Conservation (phyloP, 2,113 vertebrate species). For the Cavia aperea region DNA sequence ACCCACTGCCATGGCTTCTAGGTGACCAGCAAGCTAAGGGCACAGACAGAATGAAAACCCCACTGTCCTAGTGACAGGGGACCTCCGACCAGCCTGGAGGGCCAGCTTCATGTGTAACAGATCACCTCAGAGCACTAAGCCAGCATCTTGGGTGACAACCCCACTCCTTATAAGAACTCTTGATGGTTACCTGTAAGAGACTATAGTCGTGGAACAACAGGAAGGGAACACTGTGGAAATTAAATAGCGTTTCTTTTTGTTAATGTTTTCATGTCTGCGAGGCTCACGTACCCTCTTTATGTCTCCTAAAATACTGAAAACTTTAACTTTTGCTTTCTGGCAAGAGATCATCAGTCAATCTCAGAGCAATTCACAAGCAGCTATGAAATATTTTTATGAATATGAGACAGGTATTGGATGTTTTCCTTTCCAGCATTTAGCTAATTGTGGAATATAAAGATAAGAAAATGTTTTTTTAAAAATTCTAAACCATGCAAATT, state of each 20-base stretch:
- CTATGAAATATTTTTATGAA: not conserved
- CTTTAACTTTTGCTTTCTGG: not conserved
- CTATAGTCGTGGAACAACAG: not conserved
- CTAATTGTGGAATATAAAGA: not conserved
- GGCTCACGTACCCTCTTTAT: no score
- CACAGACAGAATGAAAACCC: not conserved
- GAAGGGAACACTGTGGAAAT: not conserved
- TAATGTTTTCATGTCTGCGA: not conserved
- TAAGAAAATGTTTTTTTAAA: not conserved
- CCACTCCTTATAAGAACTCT: rapidly evolving
- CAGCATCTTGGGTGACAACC: rapidly evolving
- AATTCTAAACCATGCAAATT: not conserved
- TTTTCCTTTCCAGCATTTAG: not conserved
- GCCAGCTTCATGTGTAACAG: rapidly evolving
- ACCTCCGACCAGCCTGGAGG: not conserved
- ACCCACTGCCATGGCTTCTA: rapidly evolving
- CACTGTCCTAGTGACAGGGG: no score
- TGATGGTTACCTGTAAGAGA: no score
- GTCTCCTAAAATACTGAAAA: not conserved
- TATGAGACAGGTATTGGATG: not conserved
- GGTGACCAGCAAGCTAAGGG: rapidly evolving
- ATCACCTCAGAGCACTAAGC: rapidly evolving
- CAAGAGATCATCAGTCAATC: no score
- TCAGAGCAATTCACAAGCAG: not conserved
- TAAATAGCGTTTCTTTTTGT: not conserved